Evolutionary conservation across 2,113 vertebrate genomes (phyloP), one percentile per base, ranked within the genome.

Genomic region (Xenopus laevis): DNA sequence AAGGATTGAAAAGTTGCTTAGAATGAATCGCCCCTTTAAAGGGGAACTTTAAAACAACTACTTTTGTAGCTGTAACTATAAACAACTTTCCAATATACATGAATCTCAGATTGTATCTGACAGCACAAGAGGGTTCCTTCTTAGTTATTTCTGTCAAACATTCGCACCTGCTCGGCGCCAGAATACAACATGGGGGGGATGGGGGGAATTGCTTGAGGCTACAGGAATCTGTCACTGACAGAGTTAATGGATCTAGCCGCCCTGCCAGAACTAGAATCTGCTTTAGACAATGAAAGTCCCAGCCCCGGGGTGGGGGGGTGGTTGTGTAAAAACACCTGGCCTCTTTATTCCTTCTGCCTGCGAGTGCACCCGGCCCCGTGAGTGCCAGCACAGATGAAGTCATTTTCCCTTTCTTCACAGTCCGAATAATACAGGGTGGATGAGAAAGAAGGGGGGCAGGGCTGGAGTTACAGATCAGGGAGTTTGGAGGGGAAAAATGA

Each of bases 311-410:
- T 5, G 53, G 52, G 52, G 90, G 90, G 86, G 88, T 87, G 88
- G 87, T 85, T 90, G 93, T 91, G 90, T 93, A 93, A 93, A 92
- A 93, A 92, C 90, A 90, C 89, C 93, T 93, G 92, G 92, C 93
- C 90, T 89, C 88, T 90, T 92, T 91, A 87, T 93, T 92, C 92
- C 92, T 88, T 89, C 86, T 92, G 82, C 86, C 78, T 87, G 83
- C 10, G 16, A 87, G 87, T 87, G 86, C 90, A 6, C 33, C 33
- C 33, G 33, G 30, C 33, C 88, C 82, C 87, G 84, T 87, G 84
- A 83, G 88, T 83, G 86, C 87, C 89, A 88, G 86, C 87, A 87
- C 87, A 88, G 88, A 92, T 91, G 89, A 92, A 91, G 87, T 91
- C 83, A 91, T 86, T 89, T 83, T 87, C 60, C 59, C 46, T 72